Base-by-base conservation (phyloP, 2,113 vertebrate genomes). In the Lamprologus callipterus region DNA sequence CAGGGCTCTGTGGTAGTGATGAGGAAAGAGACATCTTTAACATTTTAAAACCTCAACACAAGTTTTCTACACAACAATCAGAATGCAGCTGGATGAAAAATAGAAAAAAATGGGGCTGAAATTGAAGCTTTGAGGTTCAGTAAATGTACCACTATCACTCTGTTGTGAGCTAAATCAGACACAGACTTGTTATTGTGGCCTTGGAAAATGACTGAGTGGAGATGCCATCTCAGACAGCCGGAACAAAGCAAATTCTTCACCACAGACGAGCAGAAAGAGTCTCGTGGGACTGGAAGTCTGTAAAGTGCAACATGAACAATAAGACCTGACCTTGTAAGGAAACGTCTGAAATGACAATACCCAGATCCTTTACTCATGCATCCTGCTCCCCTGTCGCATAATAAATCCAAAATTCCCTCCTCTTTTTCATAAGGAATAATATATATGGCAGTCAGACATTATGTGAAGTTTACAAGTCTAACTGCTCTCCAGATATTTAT, bases 131-230 rank as follows among this genome's bases (percentile, higher is more conserved):
- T 87, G 87, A 63, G 88, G 86, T 47, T 81, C 63, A 42, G 37
- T 88, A 89, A 78, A 93, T 91, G 79, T 88, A 80, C 68, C 21
- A 70, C 80, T 81, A 90, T 88, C 85, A 60, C 35, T 73, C 63
- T 63, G 55, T 81, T 83, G 80, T 55, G 6, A 83, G 86, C 90
- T 86, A 88, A 94, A 93, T 93, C 83, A 78, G 79, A 93, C 86
- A 54, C 83, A 81, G 68, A 81, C 89, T 84, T 92, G 91, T 93
- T 91, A 90, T 92, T 93, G 91, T 88, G 87, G 89, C 68, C 82
- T 51, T 82, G 84, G 73, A 37, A 94, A 95, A 92, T 89, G 26
- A 94, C 33, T 68, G 86, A 81, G 60, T 89, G 73, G 47, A 87
- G 65, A 83, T 82, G 84, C 88, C 80, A 82, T 91, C 88, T 78